These are phyloP conservation scores for Paguma larvata DNA, from an alignment of 2,797 vertebrate species.

Conservation along the genomic window DNA sequence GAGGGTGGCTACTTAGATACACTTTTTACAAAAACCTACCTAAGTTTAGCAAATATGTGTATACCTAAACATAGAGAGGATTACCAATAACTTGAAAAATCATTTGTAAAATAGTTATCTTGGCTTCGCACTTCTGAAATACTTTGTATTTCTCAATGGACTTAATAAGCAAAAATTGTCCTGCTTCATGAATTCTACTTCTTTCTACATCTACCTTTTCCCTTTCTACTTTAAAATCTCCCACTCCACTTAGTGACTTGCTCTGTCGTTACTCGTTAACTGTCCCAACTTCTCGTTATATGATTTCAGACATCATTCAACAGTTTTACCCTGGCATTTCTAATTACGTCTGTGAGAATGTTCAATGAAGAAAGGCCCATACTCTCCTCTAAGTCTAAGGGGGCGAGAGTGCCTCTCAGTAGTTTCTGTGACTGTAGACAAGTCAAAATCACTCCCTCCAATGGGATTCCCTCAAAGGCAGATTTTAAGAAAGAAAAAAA, in stretches of 20 bases:
- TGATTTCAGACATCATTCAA: slow-evolving; percentile 48
- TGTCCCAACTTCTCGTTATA: background rate
- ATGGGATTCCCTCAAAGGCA: background rate
- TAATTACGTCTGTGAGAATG: background rate
- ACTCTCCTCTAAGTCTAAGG: background rate
- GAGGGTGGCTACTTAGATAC: background rate
- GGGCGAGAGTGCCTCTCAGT: slow-evolving; percentile 1
- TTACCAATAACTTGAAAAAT: slow-evolving; percentile 1
- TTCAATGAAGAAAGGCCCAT: background rate
- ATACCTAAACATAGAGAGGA: background rate
- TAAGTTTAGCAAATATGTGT: background rate
- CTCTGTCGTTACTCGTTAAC: slow-evolving; percentile 3
- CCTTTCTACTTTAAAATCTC: background rate
- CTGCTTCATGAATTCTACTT: background rate
- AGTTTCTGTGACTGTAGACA: background rate
- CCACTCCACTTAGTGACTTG: background rate
- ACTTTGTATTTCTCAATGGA: background rate
- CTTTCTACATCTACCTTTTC: background rate
- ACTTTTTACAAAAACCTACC: slow-evolving; percentile 24
- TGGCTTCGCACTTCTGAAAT: background rate
- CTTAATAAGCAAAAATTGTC: background rate
- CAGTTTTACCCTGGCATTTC: background rate
- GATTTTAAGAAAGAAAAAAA: background rate
- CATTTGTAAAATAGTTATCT: slow-evolving; percentile 12
- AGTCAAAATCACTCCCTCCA: background rate